Evolutionary conservation across 2,113 vertebrate genomes (phyloP), one percentile per base, ranked within the genome.

Genomic region (Argyrosomus japonicus): DNA sequence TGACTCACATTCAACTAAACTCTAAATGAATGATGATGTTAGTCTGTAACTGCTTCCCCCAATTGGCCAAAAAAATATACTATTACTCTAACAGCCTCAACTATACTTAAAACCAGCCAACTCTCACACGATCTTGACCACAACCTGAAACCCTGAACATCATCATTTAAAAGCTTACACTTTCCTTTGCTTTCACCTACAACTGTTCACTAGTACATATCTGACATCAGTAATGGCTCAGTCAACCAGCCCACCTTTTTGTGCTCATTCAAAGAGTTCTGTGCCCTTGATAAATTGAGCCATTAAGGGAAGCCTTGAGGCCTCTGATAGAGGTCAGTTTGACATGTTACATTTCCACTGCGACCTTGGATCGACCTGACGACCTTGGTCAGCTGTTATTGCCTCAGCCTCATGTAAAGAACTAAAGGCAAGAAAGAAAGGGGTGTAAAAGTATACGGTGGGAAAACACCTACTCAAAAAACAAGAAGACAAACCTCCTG

Each of bases 251-350:
- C 29, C 27, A 71, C 63, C 74, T 23, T 63, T 74, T 81, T 80
- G 63, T 89, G 74, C 65, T 76, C 29, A 67, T 76, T 81, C 58
- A 62, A 40, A 79, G 53, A 82, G 68, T 61, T 71, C 48, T 43
- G 40, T 56, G 65, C 32, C 77, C 75, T 79, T 85, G 85, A 85
- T 84, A 67, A 86, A 89, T 63, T n/a, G 36, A 81, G 74, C 61
- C 50, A 69, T 88, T 77, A 84, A 29, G 19, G 17, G 27, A 60
- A 74, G 75, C 81, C 83, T 83, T 23, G 17, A 71, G 72, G 71
- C 68, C 57, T 45, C 61, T 50, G 23, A 32, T 45, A 43, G 83
- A 84, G 79, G 79, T 83, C 73, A 75, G 0, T 15, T 56, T 0
- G 0, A 68, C 68, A 25, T 32, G 51, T 57, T 84, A 27, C 40